Evolutionary conservation across 2,888 invertebrate genomes (phyloP).

Genomic region (Yponomeuta plumbellus): DNA sequence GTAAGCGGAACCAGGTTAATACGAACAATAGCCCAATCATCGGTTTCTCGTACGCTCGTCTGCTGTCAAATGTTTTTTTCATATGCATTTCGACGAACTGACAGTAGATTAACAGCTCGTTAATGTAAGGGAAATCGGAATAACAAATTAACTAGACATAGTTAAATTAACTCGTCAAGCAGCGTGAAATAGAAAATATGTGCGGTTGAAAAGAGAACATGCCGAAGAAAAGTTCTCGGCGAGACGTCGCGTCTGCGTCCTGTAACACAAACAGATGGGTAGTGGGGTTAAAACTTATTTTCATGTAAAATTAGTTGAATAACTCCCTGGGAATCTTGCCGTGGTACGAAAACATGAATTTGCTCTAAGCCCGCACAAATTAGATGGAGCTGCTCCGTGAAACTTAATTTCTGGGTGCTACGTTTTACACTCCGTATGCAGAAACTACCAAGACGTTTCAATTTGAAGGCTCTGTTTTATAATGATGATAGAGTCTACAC

Average conservation of each 20-base stretch:
- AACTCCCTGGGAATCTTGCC: neutral
- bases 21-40: too few relatives aligned
- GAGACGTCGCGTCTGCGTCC: neutral
- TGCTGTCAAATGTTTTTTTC: too few relatives aligned
- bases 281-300: neutral
- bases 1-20: too few relatives aligned
- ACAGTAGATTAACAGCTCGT: too few relatives aligned
- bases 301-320: neutral
- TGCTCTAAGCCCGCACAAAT: slow-evolving; percentile 64
- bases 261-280: slow-evolving; percentile 1
- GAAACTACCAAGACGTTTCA: too few relatives aligned
- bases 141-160: too few relatives aligned
- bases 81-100: too few relatives aligned
- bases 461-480: neutral
- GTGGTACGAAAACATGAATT: slow-evolving; percentile 53
- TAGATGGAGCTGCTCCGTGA: slow-evolving; percentile 34
- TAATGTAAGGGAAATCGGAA: too few relatives aligned
- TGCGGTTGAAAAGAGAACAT: neutral
- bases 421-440: neutral
- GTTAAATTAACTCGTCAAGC: too few relatives aligned
- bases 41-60: too few relatives aligned
- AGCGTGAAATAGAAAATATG: too few relatives aligned
- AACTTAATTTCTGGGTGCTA: neutral
- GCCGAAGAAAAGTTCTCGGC: neutral
- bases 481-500: neutral